Percentiles rank a stretch among this genome's conserved stretches.
These are phyloP conservation scores for Istiophorus platypterus DNA, from an alignment of 2,113 vertebrate genomes.

Conservation along the genomic window DNA sequence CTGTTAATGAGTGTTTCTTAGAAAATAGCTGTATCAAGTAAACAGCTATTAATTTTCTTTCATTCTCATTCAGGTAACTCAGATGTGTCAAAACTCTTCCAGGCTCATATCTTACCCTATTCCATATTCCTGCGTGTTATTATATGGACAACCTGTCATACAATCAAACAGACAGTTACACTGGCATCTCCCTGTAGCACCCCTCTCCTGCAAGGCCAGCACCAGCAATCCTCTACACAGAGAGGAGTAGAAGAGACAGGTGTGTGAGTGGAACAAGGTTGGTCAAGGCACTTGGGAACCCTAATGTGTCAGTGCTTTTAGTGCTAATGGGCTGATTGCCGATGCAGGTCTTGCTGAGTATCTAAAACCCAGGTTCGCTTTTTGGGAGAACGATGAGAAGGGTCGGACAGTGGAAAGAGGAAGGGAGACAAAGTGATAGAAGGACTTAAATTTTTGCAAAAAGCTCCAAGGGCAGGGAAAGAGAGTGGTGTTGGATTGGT, in stretches of 20 bases:
- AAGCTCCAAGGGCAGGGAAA: slow-evolving; percentile 39
- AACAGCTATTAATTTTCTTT: no score
- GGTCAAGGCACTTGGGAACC: slow-evolving; percentile 25
- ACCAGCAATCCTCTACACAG: slow-evolving; percentile 16
- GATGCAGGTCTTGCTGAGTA: slow-evolving; percentile 2
- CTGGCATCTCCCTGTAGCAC: neutral
- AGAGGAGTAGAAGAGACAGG: neutral
- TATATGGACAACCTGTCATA: neutral
- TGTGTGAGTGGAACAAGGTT: slow-evolving; percentile 12
- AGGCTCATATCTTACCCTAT: neutral
- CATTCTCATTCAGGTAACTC: neutral
- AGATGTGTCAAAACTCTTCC: neutral
- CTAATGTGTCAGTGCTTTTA: slow-evolving; percentile 21
- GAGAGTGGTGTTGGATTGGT: neutral
- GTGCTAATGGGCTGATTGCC: slow-evolving; percentile 32
- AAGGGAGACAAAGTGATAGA: neutral
- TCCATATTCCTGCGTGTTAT: neutral
- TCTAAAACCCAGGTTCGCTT: neutral
- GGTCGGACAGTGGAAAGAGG: neutral
- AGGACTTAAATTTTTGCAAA: neutral
- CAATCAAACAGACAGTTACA: slow-evolving; percentile 14
- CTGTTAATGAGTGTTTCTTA: no score
- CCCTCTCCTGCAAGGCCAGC: slow-evolving; percentile 1
- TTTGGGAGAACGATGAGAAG: neutral
- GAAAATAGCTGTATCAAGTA: no score